Evolutionary conservation across 2,797 vertebrate species (phyloP).

Genomic region (Falco biarmicus): DNA sequence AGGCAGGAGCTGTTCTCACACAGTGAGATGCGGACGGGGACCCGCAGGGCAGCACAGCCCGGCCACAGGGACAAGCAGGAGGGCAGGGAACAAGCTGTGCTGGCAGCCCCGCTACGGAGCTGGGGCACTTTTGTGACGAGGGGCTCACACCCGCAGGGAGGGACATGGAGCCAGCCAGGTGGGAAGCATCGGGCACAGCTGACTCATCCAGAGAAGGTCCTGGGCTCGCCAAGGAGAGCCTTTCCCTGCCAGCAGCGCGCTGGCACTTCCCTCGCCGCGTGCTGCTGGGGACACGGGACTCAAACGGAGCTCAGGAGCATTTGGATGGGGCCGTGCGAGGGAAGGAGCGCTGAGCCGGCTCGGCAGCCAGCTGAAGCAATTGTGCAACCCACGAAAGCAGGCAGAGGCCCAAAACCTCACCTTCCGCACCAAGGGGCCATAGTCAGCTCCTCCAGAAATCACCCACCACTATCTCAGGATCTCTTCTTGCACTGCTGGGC

Average conservation of each 20-base stretch:
- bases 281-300: neutral
- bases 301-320: accelerated
- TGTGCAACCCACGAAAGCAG: neutral
- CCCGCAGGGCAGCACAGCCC: accelerated
- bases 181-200: neutral
- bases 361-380: neutral
- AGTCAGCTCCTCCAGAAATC: neutral
- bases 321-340: accelerated
- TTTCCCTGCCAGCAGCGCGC: neutral
- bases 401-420: neutral
- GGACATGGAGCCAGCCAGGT: accelerated
- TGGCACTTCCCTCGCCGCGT: neutral
- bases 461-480: neutral
- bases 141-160: neutral
- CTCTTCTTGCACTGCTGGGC: neutral
- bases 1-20: accelerated
- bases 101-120: neutral
- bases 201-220: neutral
- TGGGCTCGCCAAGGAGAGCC: neutral
- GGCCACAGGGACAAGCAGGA: accelerated
- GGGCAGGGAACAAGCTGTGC: neutral
- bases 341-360: neutral
- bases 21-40: neutral
- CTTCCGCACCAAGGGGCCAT: neutral
- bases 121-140: neutral